A percentile compares a stretch with the other conserved stretches of the same genome.
Evolutionary conservation across 2,797 vertebrate species (phyloP).

Genomic region (Protonibea diacanthus): DNA sequence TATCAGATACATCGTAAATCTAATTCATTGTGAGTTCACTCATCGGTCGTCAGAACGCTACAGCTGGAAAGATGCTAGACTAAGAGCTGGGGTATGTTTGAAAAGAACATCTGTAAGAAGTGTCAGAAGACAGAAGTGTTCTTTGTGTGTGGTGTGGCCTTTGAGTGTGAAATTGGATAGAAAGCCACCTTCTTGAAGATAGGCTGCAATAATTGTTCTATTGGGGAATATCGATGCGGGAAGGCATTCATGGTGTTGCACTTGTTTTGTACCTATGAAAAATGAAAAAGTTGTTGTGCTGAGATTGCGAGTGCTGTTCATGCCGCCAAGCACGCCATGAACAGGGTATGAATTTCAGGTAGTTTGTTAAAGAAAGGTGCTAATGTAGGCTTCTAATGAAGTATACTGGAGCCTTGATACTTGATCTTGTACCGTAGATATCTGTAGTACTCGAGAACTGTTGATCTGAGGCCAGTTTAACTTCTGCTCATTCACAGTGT

Average conservation of each 20-base stretch:
- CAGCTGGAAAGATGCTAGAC: neutral
- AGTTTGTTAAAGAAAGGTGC: too few species aligned
- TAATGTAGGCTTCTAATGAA: neutral
- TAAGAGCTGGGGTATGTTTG: neutral
- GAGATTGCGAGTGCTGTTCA: too few species aligned
- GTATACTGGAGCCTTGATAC: neutral
- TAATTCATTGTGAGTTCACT: constrained; percentile 19
- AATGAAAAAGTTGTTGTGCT: too few species aligned
- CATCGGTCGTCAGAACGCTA: neutral
- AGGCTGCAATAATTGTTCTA: neutral
- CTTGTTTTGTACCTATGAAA: neutral
- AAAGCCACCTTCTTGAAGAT: neutral
- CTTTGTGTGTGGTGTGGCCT: neutral
- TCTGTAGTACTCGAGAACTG: neutral
- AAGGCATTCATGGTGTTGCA: neutral
- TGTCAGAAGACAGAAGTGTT: neutral
- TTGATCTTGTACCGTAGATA: neutral
- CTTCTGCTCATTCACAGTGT: neutral
- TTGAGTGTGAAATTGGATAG: neutral
- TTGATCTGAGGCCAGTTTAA: neutral
- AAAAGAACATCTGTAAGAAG: neutral
- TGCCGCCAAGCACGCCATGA: neutral
- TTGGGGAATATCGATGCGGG: neutral
- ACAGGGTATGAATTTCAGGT: neutral
- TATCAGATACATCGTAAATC: constrained; percentile 22